Evolutionary conservation across 2,797 vertebrate genomes (phyloP).

Genomic region (Coracias cyanogaster): DNA sequence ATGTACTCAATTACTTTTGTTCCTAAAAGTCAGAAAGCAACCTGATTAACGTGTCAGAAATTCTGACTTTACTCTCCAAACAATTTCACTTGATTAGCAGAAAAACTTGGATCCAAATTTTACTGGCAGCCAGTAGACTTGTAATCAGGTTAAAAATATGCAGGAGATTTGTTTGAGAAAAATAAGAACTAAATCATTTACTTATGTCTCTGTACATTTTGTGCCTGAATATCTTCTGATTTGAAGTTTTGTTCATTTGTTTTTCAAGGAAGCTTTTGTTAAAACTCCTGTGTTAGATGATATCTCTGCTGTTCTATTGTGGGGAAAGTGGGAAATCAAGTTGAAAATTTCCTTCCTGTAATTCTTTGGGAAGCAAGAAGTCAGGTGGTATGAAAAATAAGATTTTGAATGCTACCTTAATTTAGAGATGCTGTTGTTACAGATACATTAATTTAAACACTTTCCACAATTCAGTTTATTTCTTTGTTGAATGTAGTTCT

Average conservation of each 20-base stretch:
- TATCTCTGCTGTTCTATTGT: background rate
- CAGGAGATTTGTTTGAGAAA: background rate
- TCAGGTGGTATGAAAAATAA: background rate
- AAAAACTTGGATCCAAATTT: slow-evolving; percentile 34
- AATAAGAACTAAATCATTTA: background rate
- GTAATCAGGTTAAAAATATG: slow-evolving; percentile 32
- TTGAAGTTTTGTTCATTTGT: background rate
- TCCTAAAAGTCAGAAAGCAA: slow-evolving; percentile 23
- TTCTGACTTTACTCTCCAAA: slow-evolving; percentile 12
- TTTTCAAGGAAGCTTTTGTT: background rate
- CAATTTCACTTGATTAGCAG: background rate
- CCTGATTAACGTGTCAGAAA: slow-evolving; percentile 18
- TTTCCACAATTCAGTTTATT: background rate
- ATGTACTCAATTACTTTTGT: background rate
- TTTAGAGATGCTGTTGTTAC: background rate
- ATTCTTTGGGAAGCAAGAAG: background rate
- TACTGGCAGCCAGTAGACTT: background rate
- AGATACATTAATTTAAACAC: background rate
- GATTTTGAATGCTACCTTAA: background rate
- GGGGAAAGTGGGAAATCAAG: background rate
- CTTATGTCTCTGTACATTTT: background rate
- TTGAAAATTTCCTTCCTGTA: background rate
- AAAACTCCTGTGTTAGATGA: background rate
- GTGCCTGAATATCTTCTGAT: background rate
- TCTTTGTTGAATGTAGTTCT: background rate